Conservation (phyloP, 2,888 invertebrate genomes). For the Drosophila nr. perissopoda region DNA sequence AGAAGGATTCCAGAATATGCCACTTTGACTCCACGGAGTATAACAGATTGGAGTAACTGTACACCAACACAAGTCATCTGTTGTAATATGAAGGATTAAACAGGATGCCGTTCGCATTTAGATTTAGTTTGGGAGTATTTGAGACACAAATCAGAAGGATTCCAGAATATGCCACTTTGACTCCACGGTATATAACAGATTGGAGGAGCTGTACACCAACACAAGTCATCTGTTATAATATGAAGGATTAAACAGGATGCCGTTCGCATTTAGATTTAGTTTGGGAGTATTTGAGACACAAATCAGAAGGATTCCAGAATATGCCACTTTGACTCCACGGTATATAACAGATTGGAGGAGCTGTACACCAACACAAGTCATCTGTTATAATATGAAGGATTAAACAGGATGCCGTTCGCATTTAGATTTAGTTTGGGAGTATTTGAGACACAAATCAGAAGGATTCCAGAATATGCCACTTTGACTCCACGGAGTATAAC, state of each 20-base stretch:
- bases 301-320: constrained; percentile 1
- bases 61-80: constrained; percentile 56
- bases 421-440: constrained; percentile 47
- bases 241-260: constrained; percentile 44
- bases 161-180: constrained; percentile 38
- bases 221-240: constrained; percentile 58
- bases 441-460: constrained; percentile 60
- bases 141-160: constrained; percentile 27
- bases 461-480: constrained; percentile 53
- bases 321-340: constrained; percentile 58
- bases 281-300: constrained; percentile 60
- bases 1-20: constrained; percentile 23
- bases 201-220: constrained; percentile 25
- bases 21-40: constrained; percentile 47
- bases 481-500: constrained; percentile 50
- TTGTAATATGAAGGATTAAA: constrained; percentile 33
- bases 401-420: constrained; percentile 55
- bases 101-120: constrained; percentile 49
- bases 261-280: constrained; percentile 30
- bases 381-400: constrained; percentile 44
- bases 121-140: constrained; percentile 40
- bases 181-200: constrained; percentile 22
- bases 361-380: constrained; percentile 49
- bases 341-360: not conserved
- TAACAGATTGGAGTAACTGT: constrained; percentile 1